These are phyloP conservation scores for Cheilosia scutellata DNA, from an alignment of 2,888 invertebrate genomes.

Conservation along the genomic window DNA sequence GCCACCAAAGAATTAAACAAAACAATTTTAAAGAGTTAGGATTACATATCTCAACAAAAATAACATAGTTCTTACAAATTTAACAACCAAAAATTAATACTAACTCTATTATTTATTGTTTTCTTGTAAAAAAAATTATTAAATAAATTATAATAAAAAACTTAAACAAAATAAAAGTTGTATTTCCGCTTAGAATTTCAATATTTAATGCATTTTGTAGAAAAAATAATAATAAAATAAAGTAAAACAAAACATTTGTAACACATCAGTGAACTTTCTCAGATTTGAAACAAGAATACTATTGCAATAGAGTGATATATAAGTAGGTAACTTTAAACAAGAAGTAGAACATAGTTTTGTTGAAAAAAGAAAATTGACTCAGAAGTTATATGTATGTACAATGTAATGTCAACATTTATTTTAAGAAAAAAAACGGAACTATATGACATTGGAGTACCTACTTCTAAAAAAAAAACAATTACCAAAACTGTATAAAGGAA, in stretches of 20 bases:
- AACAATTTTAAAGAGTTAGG: conserved; percentile 54
- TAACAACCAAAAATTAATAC: conserved; percentile 49
- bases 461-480: conserved; percentile 22
- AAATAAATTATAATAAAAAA: conserved; percentile 30
- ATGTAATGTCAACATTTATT: conserved; percentile 47
- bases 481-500: conserved; percentile 51
- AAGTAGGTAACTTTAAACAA: conserved; percentile 17
- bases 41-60: conserved; percentile 62
- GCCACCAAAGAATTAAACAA: conserved; percentile 11
- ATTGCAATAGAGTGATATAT: conserved; percentile 64
- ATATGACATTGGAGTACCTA: conserved; percentile 4
- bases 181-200: conserved; percentile 69
- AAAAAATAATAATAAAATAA: conserved; percentile 36
- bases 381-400: conserved; percentile 23
- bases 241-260: conserved; percentile 11
- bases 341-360: conserved; percentile 43
- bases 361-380: conserved; percentile 24
- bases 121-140: conserved; percentile 39
- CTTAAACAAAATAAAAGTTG: conserved; percentile 50
- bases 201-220: conserved; percentile 65
- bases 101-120: conserved; percentile 51
- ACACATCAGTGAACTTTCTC: conserved; percentile 61
- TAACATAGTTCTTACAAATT: conserved; percentile 50
- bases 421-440: conserved; percentile 44
- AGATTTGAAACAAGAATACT: conserved; percentile 49